Evolutionary conservation across 2,113 vertebrate genomes (phyloP).

Genomic region (Neogobius melanostomus): DNA sequence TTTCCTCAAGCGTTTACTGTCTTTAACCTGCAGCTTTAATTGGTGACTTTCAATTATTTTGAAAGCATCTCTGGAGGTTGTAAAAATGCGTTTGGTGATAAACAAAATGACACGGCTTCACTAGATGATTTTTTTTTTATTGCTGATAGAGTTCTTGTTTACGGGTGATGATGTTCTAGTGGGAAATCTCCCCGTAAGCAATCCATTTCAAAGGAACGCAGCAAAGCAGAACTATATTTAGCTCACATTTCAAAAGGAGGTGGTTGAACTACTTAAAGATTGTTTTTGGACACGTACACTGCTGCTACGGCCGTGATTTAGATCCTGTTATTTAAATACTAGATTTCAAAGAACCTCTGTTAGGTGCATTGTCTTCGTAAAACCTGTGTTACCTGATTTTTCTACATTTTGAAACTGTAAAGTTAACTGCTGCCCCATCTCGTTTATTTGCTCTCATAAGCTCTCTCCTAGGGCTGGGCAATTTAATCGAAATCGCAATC

Average conservation of each 20-base stretch:
- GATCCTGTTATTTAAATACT: no score
- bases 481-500: no score
- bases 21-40: slow-evolving; percentile 40
- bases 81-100: slow-evolving; percentile 23
- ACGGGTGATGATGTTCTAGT: background rate
- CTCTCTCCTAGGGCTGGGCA: no score
- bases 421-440: no score
- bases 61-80: slow-evolving; percentile 4
- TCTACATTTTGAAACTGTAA: no score
- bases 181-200: slow-evolving; percentile 11
- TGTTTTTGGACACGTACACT: no score
- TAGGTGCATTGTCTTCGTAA: no score
- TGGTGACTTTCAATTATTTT: slow-evolving; percentile 21
- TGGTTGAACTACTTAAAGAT: background rate
- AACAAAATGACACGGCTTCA: slow-evolving; percentile 30
- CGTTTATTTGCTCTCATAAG: no score
- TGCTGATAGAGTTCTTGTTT: slow-evolving; percentile 26
- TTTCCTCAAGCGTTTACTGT: slow-evolving; percentile 26
- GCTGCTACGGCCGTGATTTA: no score
- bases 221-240: background rate
- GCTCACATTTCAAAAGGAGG: background rate
- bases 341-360: no score
- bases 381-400: no score
- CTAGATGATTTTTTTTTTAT: slow-evolving; percentile 26
- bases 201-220: background rate